Evolutionary conservation across 1,140 invertebrate species (phyloP), one percentile per base, ranked within the genome.

Genomic region (Tenebrio molitor): DNA sequence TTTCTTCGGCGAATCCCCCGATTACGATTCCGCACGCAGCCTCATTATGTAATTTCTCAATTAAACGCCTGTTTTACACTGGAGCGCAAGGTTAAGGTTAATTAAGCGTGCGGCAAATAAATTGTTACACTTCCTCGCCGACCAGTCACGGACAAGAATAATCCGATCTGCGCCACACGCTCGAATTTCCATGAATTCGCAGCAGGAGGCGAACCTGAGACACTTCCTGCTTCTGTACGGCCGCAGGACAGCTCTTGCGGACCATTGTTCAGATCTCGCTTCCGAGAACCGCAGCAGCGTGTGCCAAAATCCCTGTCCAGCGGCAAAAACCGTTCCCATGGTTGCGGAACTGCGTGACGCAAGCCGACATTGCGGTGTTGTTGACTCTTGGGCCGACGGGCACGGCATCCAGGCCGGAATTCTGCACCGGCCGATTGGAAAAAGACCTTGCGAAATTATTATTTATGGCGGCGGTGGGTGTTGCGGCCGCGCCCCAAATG

Each of bases 281-380:
- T n/a, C n/a, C n/a, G n/a, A n/a, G n/a, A n/a, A n/a, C n/a, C n/a
- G n/a, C n/a, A n/a, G n/a, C n/a, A n/a, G n/a, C n/a, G n/a, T n/a
- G n/a, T n/a, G n/a, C n/a, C n/a, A n/a, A n/a, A n/a, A n/a, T n/a
- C n/a, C n/a, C n/a, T n/a, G n/a, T n/a, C n/a, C n/a, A n/a, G n/a
- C n/a, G n/a, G n/a, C n/a, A n/a, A n/a, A 58, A 58, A 16, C 3
- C 29, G 1, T 58, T 58, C 50, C 50, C 50, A 58, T 58, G 50
- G 50, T 58, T 58, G 50, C 50, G 50, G 50, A 58, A 58, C 50
- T 12, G 29, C 25, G 19, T 58, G 50, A 58, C 50, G 50, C 15
- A 58, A 58, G 12, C n/a, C 17, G 46, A 53, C 50, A 58, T 58
- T 58, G 50, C 19, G 16, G 23, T 10, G 23, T 58, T 29, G 23